Base-by-base conservation (phyloP, 2,888 invertebrate species). In the Heteropelma amictum region DNA sequence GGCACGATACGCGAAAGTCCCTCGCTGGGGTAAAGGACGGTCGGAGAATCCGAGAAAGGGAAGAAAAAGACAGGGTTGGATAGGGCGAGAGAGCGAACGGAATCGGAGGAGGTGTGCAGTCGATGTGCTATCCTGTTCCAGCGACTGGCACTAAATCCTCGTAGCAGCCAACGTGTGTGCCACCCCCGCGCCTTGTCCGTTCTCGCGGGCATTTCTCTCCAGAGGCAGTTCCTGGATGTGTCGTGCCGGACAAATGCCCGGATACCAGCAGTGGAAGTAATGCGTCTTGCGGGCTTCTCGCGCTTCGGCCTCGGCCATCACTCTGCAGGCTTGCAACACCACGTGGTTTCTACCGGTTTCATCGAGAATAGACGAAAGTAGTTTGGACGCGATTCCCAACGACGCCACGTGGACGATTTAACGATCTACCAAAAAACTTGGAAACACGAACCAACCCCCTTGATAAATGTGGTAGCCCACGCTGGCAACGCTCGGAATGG, bases 211-310 rank as follows among this genome's bases (percentile, higher is more conserved):
- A 76, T 75, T 76, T 68, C 77, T n/a, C n/a, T 71, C 72, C 77
- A 73, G 72, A 69, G 67, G 76, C 79, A 82, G 86, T 88, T 88
- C 87, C 88, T 87, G 86, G 83, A 84, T 82, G 83, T 84, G 88
- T 86, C 88, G 85, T 80, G 80, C 81, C 79, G 87, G 88, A 88
- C 89, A 88, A 88, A 89, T 89, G 88, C 82, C 88, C 89, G 88
- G 89, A 89, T 89, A 88, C 88, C 83, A 82, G 85, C 75, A 80
- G 85, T 89, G 88, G 88, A 89, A 88, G 88, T 84, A 85, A 87
- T 89, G 86, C 85, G 83, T 89, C 89, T 89, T 87, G 79, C n/a
- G n/a, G 82, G 79, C 45, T 65, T 71, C 67, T 49, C 71, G 56
- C 79, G 82, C 77, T 77, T 77, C 64, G 38, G 2, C 38, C 51